Conservation (phyloP, 2,113 vertebrate species). For the Bubalus kerabau region DNA sequence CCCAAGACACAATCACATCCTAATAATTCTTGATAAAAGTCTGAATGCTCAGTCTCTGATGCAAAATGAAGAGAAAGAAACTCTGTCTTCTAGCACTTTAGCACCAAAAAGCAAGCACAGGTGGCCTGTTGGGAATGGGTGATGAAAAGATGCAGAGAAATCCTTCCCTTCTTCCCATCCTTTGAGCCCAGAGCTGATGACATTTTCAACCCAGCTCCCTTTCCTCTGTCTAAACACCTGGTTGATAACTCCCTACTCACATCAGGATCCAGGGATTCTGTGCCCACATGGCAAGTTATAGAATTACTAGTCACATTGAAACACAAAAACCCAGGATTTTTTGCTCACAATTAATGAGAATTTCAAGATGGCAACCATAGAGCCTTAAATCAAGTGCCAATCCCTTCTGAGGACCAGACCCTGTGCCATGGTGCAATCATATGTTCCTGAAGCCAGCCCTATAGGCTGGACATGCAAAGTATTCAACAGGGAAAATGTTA, state of each 20-base stretch:
- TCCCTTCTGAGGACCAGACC: neutral
- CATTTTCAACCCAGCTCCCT: neutral
- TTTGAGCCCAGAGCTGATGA: neutral
- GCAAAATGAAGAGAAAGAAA: neutral
- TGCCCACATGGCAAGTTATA: neutral
- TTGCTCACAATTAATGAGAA: neutral
- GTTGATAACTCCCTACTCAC: neutral
- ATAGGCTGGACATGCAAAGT: neutral
- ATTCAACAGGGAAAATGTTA: neutral
- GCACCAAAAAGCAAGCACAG: neutral
- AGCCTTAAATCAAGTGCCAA: neutral
- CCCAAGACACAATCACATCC: neutral
- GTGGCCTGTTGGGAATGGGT: neutral
- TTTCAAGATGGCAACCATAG: neutral
- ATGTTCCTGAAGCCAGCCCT: too few species aligned
- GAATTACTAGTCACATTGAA: neutral
- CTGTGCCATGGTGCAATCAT: accelerated
- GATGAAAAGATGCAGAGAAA: neutral
- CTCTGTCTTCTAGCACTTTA: neutral
- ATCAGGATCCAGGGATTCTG: neutral
- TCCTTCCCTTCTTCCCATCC: neutral
- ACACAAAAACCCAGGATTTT: neutral
- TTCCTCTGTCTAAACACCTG: neutral
- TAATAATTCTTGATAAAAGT: conserved; percentile 27
- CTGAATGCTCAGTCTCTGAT: neutral